These are phyloP conservation scores for Micronycteris hirsuta DNA, from an alignment of 2,113 vertebrate genomes.

Conservation along the genomic window DNA sequence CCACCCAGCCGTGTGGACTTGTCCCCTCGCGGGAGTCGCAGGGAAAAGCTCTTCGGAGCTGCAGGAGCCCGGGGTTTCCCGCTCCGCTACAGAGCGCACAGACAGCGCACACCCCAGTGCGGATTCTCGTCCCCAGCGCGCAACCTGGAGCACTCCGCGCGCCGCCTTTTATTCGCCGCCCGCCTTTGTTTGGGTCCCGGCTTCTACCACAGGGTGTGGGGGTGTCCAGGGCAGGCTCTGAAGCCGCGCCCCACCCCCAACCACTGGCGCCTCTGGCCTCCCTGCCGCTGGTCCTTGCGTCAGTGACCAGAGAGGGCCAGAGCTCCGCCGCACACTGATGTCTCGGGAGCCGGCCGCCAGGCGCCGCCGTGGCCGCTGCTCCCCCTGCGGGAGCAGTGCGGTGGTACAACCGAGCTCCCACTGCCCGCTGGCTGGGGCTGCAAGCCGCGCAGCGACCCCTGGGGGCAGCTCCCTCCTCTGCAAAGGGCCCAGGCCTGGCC, in stretches of 20 bases:
- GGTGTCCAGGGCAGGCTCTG: background rate
- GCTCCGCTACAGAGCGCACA: background rate
- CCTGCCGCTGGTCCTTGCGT: background rate
- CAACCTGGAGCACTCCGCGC: background rate
- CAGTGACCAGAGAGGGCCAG: background rate
- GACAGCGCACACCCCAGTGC: rapidly evolving
- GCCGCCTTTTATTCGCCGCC: slow-evolving; percentile 73
- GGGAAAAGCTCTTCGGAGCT: background rate
- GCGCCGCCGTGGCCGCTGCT: background rate
- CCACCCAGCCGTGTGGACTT: background rate
- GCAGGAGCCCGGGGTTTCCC: background rate
- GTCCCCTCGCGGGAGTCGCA: background rate
- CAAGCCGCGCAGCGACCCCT: slow-evolving; percentile 62
- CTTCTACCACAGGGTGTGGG: slow-evolving; percentile 64
- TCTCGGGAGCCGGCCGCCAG: background rate
- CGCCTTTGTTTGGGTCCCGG: slow-evolving; percentile 73
- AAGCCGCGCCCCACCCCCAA: background rate
- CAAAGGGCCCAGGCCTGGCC: background rate
- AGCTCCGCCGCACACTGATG: background rate
- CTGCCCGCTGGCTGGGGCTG: background rate
- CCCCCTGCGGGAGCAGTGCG: slow-evolving; percentile 37
- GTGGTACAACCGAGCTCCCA: slow-evolving; percentile 59
- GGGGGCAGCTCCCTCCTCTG: slow-evolving; percentile 31
- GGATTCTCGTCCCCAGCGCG: background rate
- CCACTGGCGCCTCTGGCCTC: background rate